These are phyloP conservation scores for Dolichomitus sp. DNA, from an alignment of 2,888 invertebrate genomes.

Conservation along the genomic window DNA sequence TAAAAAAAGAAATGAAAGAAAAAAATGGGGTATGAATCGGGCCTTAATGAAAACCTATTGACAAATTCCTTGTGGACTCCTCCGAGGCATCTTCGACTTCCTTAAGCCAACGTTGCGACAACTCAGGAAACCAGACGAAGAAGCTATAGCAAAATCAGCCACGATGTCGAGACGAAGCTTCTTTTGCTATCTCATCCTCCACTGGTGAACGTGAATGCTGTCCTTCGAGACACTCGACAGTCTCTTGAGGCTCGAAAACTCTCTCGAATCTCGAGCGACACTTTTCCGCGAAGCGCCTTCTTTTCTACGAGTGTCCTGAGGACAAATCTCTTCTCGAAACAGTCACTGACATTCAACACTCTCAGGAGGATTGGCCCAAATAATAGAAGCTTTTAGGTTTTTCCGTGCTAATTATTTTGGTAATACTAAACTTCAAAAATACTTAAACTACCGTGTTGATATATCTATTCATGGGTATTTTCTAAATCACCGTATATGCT, in stretches of 20 bases:
- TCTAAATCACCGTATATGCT: slow-evolving; percentile 66
- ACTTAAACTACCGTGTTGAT: not conserved
- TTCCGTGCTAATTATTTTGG: not conserved
- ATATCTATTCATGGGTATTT: slow-evolving; percentile 66
- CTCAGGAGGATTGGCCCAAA: slow-evolving; percentile 31
- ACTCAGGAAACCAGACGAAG: slow-evolving; percentile 47
- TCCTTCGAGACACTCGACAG: slow-evolving; percentile 63
- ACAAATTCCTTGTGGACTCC: slow-evolving; percentile 71
- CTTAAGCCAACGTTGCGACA: slow-evolving; percentile 55
- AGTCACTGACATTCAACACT: slow-evolving; percentile 43
- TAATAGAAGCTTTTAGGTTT: slow-evolving; percentile 5
- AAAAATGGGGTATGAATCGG: slow-evolving; percentile 78
- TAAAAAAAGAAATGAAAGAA: slow-evolving; percentile 48
- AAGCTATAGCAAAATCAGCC: slow-evolving; percentile 25
- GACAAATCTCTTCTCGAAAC: slow-evolving; percentile 47
- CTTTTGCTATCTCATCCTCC: slow-evolving; percentile 64
- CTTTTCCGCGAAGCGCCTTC: slow-evolving; percentile 60
- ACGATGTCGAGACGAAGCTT: slow-evolving; percentile 53
- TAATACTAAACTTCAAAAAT: not conserved
- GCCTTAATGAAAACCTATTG: slow-evolving; percentile 81
- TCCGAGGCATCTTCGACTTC: slow-evolving; percentile 58
- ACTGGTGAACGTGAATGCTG: slow-evolving; percentile 53
- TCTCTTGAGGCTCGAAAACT: slow-evolving; percentile 63
- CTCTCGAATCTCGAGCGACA: slow-evolving; percentile 67
- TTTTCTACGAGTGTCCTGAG: slow-evolving; percentile 61